Evolutionary conservation across 92 coral and sea anemone genomes (phyloP).

Genomic region (Pocillopora meandrina): DNA sequence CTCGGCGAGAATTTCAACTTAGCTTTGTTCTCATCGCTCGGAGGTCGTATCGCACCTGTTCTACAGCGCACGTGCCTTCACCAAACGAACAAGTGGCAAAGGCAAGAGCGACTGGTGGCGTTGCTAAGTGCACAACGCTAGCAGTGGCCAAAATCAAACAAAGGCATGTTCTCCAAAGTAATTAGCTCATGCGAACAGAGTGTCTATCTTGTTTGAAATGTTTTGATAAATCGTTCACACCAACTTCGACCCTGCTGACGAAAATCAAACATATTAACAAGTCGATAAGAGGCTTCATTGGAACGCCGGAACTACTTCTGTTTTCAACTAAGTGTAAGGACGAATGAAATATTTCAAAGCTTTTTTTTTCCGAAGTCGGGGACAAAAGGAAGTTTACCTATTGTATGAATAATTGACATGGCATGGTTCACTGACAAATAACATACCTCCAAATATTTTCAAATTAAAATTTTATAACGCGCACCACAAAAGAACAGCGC

Average conservation of each 20-base stretch:
- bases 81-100: constrained; percentile 62
- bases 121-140: constrained; percentile 50
- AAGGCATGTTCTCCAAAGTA: constrained; percentile 51
- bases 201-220: constrained; percentile 31
- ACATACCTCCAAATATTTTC: constrained; percentile 61
- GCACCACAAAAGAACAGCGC: constrained; percentile 40
- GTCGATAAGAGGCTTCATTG: background rate
- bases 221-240: constrained; percentile 40
- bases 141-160: constrained; percentile 55
- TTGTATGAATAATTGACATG: constrained; percentile 89
- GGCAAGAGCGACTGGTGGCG: constrained; percentile 60
- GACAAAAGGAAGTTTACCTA: constrained; percentile 39
- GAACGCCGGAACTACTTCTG: background rate
- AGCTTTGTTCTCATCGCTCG: constrained; percentile 40
- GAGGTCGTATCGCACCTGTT: constrained; percentile 64
- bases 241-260: constrained; percentile 12
- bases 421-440: constrained; percentile 81
- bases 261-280: constrained; percentile 19
- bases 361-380: background rate
- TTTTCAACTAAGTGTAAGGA: background rate
- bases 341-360: background rate
- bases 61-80: constrained; percentile 68
- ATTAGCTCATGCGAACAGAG: constrained; percentile 39
- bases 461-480: constrained; percentile 50
- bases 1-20: constrained; percentile 20